Percentiles rank a stretch among this genome's conserved stretches.
phyloP scores from a whole-genome alignment of 2,113 vertebrate genomes.

The Gallinago jamesoni region DNA sequence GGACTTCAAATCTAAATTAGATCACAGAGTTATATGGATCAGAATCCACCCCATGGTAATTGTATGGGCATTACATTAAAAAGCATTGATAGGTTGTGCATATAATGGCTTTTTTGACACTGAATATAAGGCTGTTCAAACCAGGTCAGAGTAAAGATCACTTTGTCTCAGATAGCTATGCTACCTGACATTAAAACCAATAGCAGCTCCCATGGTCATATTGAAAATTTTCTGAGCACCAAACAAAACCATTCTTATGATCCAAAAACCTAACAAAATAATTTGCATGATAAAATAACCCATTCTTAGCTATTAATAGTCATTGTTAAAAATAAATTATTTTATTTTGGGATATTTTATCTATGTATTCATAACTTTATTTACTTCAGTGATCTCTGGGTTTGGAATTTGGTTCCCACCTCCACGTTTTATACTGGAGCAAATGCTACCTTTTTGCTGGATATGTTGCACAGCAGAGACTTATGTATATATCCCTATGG shows the following conservation, averaged over 20 bases:
- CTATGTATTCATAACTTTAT: neutral
- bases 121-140: neutral
- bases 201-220: neutral
- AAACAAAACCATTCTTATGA: neutral
- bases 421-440: neutral
- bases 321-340: neutral
- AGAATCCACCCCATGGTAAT: neutral
- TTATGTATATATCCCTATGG: neutral
- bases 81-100: neutral
- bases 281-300: neutral
- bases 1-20: neutral
- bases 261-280: neutral
- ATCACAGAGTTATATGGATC: neutral
- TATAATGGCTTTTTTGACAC: neutral
- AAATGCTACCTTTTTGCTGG: neutral
- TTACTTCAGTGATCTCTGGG: neutral
- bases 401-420: neutral
- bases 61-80: neutral
- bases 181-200: neutral
- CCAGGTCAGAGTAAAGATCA: neutral
- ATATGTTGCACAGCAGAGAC: rapidly evolving
- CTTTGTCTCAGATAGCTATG: neutral
- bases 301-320: neutral
- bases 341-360: neutral
- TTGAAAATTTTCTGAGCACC: neutral